phyloP scores from a whole-genome alignment of 1,140 invertebrate species.

The Tetramorium parvispinum region DNA sequence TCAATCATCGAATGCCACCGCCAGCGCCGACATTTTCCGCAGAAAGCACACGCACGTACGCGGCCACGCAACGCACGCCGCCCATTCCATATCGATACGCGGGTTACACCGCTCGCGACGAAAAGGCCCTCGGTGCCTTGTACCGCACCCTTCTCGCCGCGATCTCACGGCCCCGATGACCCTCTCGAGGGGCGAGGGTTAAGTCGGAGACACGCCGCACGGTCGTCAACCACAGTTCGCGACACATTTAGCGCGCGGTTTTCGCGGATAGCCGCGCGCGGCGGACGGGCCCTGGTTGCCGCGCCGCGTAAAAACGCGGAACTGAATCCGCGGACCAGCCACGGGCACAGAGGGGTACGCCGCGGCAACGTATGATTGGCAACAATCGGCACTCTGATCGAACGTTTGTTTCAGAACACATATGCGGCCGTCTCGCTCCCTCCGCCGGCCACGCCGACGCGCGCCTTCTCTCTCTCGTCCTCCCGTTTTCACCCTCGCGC shows the following conservation, averaged over 20 bases:
- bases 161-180: background rate
- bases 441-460: conserved; percentile 46
- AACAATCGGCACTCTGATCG: conserved; percentile 85
- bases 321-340: conserved; percentile 81
- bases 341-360: conserved; percentile 77
- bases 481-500: conserved; percentile 17
- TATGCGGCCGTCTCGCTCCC: conserved; percentile 74
- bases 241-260: conserved; percentile 51
- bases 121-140: conserved; percentile 42
- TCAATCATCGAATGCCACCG: conserved; percentile 84
- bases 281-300: conserved; percentile 72
- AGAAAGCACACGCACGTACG: conserved; percentile 77
- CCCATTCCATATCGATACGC: conserved; percentile 54
- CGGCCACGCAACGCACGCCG: conserved; percentile 58
- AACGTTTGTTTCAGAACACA: conserved; percentile 84
- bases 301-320: conserved; percentile 83
- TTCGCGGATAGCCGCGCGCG: conserved; percentile 38
- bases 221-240: conserved; percentile 24
- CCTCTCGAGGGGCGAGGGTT: conserved; percentile 17
- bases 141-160: conserved; percentile 8
- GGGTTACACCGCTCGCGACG: conserved; percentile 1
- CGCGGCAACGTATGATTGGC: conserved; percentile 84
- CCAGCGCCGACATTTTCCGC: conserved; percentile 80
- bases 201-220: conserved; percentile 30
- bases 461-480: conserved; percentile 57